Conservation (phyloP, 2,113 vertebrate genomes). For the Symphodus melops region DNA sequence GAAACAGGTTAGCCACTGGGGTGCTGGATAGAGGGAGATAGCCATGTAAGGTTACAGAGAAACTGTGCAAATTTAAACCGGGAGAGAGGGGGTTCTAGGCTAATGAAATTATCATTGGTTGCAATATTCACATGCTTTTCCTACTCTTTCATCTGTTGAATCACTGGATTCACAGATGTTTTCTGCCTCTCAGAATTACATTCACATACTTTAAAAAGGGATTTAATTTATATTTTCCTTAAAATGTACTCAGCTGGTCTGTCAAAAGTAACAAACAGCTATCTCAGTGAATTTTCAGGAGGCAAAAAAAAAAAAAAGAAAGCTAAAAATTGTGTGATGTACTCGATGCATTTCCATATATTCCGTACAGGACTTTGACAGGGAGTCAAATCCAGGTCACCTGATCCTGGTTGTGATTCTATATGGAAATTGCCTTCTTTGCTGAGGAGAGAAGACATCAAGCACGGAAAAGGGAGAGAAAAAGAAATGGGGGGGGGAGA, state of each 20-base stretch:
- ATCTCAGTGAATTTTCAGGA: conserved; percentile 57
- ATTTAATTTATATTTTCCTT: conserved; percentile 47
- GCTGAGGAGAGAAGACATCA: conserved; percentile 71
- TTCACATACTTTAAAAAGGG: conserved; percentile 28
- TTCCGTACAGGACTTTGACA: conserved; percentile 69
- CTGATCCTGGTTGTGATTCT: conserved; percentile 78
- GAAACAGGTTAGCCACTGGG: conserved; percentile 32
- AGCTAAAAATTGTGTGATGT: conserved; percentile 59
- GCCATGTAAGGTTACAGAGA: conserved; percentile 5
- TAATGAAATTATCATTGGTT: conserved; percentile 24
- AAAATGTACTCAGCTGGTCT: conserved; percentile 33
- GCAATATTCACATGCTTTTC: conserved; percentile 16
- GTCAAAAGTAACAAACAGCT: conserved; percentile 58
- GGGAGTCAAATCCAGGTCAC: conserved; percentile 82
- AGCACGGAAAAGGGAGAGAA: conserved; percentile 33
- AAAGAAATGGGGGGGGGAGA: conserved; percentile 15
- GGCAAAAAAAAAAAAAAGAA: conserved; percentile 37
- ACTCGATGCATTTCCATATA: conserved; percentile 73
- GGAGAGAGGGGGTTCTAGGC: not conserved
- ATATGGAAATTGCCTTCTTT: conserved; percentile 81
- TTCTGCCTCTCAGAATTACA: conserved; percentile 31
- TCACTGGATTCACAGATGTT: conserved; percentile 10
- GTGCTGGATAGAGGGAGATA: not conserved
- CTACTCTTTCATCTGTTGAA: conserved; percentile 13
- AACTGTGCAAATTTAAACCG: conserved; percentile 17